phyloP scores from a whole-genome alignment of 2,797 vertebrate genomes.

The Mionectes olivaceus region DNA sequence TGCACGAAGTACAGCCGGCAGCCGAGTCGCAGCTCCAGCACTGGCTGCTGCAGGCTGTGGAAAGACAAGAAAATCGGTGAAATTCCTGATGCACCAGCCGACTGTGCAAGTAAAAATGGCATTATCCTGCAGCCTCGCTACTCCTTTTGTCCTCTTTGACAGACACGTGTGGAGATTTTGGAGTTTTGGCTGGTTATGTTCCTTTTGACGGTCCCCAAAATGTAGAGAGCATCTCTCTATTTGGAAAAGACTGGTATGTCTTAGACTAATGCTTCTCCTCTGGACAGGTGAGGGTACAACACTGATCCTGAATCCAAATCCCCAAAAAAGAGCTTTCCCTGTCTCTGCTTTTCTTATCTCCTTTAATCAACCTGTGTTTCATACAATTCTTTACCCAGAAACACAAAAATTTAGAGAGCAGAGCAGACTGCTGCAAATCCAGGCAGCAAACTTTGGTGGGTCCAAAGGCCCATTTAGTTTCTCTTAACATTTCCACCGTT shows the following conservation, averaged over 20 bases:
- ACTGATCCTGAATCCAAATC: background rate
- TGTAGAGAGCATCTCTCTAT: background rate
- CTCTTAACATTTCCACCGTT: background rate
- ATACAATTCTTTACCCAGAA: background rate
- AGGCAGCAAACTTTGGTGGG: background rate
- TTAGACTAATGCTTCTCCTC: background rate
- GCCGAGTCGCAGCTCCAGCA: constrained; percentile 86
- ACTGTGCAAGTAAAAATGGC: background rate
- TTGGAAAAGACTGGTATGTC: background rate
- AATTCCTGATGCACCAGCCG: background rate
- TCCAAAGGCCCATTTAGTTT: background rate
- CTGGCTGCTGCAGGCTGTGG: constrained; percentile 84
- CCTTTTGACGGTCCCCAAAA: background rate
- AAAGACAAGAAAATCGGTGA: background rate
- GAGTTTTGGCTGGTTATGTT: background rate
- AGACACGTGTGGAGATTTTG: no score
- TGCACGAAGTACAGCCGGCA: constrained; percentile 85
- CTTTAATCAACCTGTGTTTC: background rate
- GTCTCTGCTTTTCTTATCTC: background rate
- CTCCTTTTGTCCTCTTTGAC: background rate
- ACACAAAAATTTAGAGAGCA: background rate
- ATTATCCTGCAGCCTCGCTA: background rate
- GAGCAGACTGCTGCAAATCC: background rate
- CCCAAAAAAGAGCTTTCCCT: background rate
- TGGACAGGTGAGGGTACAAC: background rate